Evolutionary conservation across 1,140 invertebrate species (phyloP), one percentile per base, ranked within the genome.

Genomic region (Lasioglossum baleicum): DNA sequence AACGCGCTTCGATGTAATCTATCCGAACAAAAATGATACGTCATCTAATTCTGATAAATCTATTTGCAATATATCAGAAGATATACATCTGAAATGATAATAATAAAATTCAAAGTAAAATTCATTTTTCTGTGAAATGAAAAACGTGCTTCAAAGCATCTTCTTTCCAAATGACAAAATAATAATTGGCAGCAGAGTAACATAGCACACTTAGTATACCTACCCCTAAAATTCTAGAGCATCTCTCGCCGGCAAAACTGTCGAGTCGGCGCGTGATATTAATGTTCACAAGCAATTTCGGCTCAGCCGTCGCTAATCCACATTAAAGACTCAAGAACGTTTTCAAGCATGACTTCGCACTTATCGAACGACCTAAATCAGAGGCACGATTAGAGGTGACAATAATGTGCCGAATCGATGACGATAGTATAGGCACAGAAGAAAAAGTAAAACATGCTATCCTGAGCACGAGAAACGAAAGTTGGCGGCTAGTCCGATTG

Each of bases 331-430:
- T 26, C n/a, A 48, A 20, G 5, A 17, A 2, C 11, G 5, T 56
- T 56, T 58, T 20, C 17, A 10, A 56, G 8, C 26, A 20, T 3
- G 22, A 51, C 17, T 42, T 13, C 20, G n/a, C 53, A n/a, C 20
- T 22, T 40, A 53, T 35, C 31, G 42, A 72, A 51, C 26, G 40
- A 15, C 26, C 26, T 35, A 17, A 64, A 20, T 64, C 40, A 22
- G 13, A 1, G 7, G 5, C 7, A n/a, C 22, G 26, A 44, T 58
- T 64, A 48, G 8, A 61, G 56, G 66, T 53, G 56, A 70, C 75
- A 48, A 76, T 69, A 76, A 75, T 20, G 40, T 69, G 40, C 53
- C 53, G 31, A 61, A 69, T 13, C 44, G 22, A 17, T 53, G 61
- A 65, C 17, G 22, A 65, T 20, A 53, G n/a, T 44, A 44, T 44